Percentiles rank a stretch among this genome's conserved stretches.
These are phyloP conservation scores for Epizoanthus illoricatus DNA, from an alignment of 92 coral and sea anemone species.

Conservation along the genomic window DNA sequence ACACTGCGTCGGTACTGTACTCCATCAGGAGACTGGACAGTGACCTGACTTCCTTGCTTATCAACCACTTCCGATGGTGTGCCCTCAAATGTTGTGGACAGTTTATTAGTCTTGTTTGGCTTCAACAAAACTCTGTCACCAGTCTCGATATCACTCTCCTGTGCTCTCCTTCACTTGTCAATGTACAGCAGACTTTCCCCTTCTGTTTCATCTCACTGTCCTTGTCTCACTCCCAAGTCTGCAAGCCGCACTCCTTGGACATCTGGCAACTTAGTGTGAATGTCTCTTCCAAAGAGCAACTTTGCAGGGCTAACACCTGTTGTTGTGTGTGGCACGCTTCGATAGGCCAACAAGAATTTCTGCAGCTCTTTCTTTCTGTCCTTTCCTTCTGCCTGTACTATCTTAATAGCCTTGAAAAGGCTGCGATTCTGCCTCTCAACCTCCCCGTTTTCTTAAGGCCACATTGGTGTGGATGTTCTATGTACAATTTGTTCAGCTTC, in stretches of 20 bases:
- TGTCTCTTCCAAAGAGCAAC: neutral
- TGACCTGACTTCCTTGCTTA: conserved; percentile 20
- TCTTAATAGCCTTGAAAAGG: conserved; percentile 5
- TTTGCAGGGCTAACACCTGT: conserved; percentile 32
- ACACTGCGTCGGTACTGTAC: conserved; percentile 33
- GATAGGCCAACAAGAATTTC: neutral
- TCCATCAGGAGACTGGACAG: conserved; percentile 4
- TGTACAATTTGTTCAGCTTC: neutral
- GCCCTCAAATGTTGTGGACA: conserved; percentile 21
- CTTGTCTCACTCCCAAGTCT: neutral
- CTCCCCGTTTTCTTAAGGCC: conserved; percentile 36
- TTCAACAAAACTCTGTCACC: conserved; percentile 34
- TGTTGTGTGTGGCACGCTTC: no score
- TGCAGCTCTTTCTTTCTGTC: conserved; percentile 1
- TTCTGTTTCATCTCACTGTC: conserved; percentile 21
- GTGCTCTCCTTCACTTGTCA: neutral
- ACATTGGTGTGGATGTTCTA: neutral
- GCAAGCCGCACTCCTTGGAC: neutral
- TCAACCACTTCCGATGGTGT: conserved; percentile 8
- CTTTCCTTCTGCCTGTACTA: conserved; percentile 26
- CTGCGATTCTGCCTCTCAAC: no score
- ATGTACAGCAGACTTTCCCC: conserved; percentile 14
- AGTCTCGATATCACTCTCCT: neutral
- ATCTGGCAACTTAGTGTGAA: conserved; percentile 24
- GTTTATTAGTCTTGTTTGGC: conserved; percentile 10